These are phyloP conservation scores for Drosophila quadrilineata DNA, from an alignment of 1,140 invertebrate species.

Conservation along the genomic window DNA sequence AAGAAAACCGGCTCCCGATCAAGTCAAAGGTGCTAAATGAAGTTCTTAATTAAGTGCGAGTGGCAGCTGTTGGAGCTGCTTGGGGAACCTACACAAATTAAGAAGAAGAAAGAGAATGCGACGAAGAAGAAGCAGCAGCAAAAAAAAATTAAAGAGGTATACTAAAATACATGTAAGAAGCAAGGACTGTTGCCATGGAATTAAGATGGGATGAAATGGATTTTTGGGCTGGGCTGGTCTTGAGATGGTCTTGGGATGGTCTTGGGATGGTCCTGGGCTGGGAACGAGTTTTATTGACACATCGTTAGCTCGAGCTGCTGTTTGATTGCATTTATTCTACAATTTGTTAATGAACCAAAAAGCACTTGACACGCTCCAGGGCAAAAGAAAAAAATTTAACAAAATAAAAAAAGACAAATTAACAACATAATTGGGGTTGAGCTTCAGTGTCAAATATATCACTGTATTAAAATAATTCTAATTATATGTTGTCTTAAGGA, in stretches of 20 bases:
- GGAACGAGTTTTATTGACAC: conserved; percentile 68
- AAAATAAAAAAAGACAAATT: conserved; percentile 74
- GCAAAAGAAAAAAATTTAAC: not conserved
- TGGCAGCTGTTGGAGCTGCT: conserved; percentile 49
- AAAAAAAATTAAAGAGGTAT: too few relatives aligned
- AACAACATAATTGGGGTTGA: conserved; percentile 56
- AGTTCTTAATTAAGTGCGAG: conserved; percentile 78
- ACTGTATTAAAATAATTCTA: not conserved
- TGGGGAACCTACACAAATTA: not conserved
- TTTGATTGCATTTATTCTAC: conserved; percentile 71
- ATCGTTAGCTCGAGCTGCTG: conserved; percentile 57
- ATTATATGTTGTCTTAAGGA: too few relatives aligned
- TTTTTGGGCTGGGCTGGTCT: not conserved
- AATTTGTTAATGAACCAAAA: conserved; percentile 69
- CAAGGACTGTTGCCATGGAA: conserved; percentile 34
- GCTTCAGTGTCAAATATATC: not conserved
- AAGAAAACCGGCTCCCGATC: conserved; percentile 35
- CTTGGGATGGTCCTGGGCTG: too few relatives aligned
- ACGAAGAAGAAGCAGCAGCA: too few relatives aligned
- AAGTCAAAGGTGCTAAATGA: conserved; percentile 70
- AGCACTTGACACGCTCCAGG: conserved; percentile 28
- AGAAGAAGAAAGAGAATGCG: conserved; percentile 11
- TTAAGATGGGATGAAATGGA: conserved; percentile 21
- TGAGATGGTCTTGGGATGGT: not conserved
- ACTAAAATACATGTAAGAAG: too few relatives aligned